Conservation (phyloP, 2,888 invertebrate genomes). For the Athalia cordata region DNA sequence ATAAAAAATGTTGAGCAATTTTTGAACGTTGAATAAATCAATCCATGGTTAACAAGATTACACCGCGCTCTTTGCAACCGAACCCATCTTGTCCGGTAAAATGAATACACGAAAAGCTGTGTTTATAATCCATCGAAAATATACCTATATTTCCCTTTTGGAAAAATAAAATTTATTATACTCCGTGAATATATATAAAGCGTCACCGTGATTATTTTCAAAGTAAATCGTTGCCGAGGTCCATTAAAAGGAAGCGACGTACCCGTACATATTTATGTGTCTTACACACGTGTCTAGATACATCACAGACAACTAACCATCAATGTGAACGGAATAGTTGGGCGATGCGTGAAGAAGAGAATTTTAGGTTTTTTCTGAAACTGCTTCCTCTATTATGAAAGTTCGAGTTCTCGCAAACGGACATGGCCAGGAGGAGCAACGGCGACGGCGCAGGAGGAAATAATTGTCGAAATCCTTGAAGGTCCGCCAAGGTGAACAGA, state of each 20-base stretch:
- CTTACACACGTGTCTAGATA: neutral
- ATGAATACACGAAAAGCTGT: neutral
- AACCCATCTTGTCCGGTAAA: neutral
- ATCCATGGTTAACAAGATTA: slow-evolving; percentile 5
- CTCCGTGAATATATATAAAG: neutral
- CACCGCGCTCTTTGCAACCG: neutral
- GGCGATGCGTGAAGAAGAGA: too few species aligned
- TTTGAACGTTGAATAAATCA: neutral
- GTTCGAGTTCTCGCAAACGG: too few species aligned
- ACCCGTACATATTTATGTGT: neutral
- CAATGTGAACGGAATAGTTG: too few species aligned
- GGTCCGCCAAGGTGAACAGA: slow-evolving; percentile 30
- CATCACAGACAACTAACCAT: too few species aligned
- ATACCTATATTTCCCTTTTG: neutral
- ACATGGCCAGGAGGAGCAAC: too few species aligned
- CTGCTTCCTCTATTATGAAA: too few species aligned
- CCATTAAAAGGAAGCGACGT: slow-evolving; percentile 6
- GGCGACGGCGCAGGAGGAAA: slow-evolving; percentile 10
- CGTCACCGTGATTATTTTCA: slow-evolving; percentile 7
- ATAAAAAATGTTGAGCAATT: too few species aligned
- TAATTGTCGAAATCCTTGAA: slow-evolving; percentile 31
- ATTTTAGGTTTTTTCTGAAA: too few species aligned
- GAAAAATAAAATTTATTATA: too few species aligned
- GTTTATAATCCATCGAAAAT: slow-evolving; percentile 1
- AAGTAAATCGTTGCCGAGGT: slow-evolving; percentile 7